Conservation (phyloP, 2,797 vertebrate genomes). For the Poecilia picta region DNA sequence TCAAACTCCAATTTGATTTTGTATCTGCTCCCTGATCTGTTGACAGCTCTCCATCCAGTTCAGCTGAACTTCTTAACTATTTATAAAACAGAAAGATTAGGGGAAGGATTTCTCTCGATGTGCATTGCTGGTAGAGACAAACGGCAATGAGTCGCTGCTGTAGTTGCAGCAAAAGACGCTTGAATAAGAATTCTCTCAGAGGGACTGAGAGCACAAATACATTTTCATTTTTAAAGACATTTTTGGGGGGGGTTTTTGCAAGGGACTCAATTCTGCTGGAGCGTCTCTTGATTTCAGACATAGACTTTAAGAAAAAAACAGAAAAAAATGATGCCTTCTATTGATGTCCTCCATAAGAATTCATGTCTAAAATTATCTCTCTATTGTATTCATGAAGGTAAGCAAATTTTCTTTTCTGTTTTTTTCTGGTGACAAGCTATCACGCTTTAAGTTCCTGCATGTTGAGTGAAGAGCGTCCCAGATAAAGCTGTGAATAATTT, state of each 20-base stretch:
- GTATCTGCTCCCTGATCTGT: background rate
- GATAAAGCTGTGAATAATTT: constrained; percentile 77
- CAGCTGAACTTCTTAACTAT: background rate
- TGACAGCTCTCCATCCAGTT: background rate
- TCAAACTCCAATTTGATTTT: background rate
- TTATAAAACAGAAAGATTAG: background rate
- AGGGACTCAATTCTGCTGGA: background rate
- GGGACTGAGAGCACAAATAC: background rate
- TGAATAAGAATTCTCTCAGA: background rate
- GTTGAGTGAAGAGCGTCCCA: constrained; percentile 58
- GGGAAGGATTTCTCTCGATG: background rate
- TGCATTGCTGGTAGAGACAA: background rate
- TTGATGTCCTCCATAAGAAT: background rate
- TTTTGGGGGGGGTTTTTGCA: background rate
- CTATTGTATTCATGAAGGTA: constrained; percentile 49
- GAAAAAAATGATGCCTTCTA: too few species aligned
- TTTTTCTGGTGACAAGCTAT: constrained; percentile 51
- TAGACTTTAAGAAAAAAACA: background rate
- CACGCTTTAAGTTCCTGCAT: constrained; percentile 38
- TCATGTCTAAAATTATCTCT: constrained; percentile 40
- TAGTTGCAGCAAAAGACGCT: background rate
- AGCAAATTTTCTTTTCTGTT: constrained; percentile 15
- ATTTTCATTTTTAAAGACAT: background rate
- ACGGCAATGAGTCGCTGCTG: background rate
- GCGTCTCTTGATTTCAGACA: background rate